phyloP scores from a whole-genome alignment of 2,113 vertebrate species.

The Aptenodytes forsteri region DNA sequence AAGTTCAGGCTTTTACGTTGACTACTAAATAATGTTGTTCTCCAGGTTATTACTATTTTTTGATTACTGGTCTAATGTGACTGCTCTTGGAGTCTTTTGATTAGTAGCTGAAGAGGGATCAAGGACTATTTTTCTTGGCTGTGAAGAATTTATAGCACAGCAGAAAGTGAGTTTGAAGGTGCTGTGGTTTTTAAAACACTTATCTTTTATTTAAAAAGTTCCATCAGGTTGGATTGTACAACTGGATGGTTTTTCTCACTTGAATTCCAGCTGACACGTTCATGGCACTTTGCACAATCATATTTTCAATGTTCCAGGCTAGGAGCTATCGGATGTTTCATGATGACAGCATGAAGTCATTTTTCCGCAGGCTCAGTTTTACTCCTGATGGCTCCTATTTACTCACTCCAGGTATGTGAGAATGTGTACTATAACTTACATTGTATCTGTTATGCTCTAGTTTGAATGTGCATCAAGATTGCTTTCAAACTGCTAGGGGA shows the following conservation, averaged over 20 bases:
- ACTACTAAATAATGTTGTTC: background rate
- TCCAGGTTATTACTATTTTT: background rate
- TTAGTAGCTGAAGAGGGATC: background rate
- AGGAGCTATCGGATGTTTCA: conserved; percentile 94
- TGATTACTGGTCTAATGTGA: background rate
- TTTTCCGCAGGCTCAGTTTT: conserved; percentile 93
- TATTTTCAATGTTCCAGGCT: conserved; percentile 60
- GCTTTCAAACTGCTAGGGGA: background rate
- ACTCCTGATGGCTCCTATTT: conserved; percentile 93
- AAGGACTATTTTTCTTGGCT: background rate
- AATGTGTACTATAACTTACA: accelerated
- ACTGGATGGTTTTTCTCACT: background rate
- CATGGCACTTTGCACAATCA: background rate
- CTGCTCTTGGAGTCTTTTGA: background rate
- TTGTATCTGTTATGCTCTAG: background rate
- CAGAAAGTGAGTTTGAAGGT: background rate
- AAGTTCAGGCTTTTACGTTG: background rate
- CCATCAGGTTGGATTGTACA: background rate
- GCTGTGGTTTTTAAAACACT: background rate
- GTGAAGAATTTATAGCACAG: background rate
- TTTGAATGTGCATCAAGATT: background rate
- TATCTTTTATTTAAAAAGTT: background rate
- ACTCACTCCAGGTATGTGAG: conserved; percentile 85
- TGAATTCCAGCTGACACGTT: background rate
- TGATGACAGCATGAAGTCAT: conserved; percentile 97